These are phyloP conservation scores for Nycticryphes semicollaris DNA, from an alignment of 2,113 vertebrate genomes.

Conservation along the genomic window DNA sequence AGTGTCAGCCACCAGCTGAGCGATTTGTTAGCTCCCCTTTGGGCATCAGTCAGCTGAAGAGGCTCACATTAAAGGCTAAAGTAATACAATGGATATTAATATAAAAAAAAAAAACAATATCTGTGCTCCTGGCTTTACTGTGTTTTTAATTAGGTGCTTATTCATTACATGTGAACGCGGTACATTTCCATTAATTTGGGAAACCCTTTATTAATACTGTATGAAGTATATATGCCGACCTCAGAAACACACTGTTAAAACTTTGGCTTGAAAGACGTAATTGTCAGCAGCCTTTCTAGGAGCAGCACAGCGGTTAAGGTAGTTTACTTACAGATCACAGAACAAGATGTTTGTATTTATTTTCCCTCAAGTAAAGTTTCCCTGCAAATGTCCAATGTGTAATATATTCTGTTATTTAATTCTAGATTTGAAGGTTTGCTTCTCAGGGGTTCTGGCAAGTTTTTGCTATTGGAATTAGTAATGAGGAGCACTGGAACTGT, in stretches of 20 bases:
- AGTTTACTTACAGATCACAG: conserved; percentile 48
- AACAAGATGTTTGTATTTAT: conserved; percentile 54
- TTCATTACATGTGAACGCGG: conserved; percentile 69
- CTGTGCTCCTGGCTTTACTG: conserved; percentile 65
- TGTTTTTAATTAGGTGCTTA: conserved; percentile 75
- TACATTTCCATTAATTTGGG: conserved; percentile 69
- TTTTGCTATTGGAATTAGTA: conserved; percentile 64
- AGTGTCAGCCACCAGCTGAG: conserved; percentile 86
- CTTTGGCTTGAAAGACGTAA: conserved; percentile 45
- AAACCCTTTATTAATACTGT: conserved; percentile 67
- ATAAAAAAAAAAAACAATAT: conserved; percentile 68
- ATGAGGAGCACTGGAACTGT: conserved; percentile 54
- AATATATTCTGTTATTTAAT: conserved; percentile 64
- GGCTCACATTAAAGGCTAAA: conserved; percentile 77
- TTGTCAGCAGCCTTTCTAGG: conserved; percentile 66
- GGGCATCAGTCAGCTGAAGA: conserved; percentile 81
- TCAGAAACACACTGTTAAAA: conserved; percentile 57
- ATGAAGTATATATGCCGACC: conserved; percentile 37
- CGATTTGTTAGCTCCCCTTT: conserved; percentile 80
- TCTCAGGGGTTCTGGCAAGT: conserved; percentile 54
- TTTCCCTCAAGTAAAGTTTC: conserved; percentile 59
- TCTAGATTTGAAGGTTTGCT: conserved; percentile 56
- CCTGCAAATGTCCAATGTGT: conserved; percentile 44
- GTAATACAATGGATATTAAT: conserved; percentile 79
- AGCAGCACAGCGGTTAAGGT: conserved; percentile 26